Conservation (phyloP, 2,888 invertebrate genomes). For the Teinopalpus imperialis region DNA sequence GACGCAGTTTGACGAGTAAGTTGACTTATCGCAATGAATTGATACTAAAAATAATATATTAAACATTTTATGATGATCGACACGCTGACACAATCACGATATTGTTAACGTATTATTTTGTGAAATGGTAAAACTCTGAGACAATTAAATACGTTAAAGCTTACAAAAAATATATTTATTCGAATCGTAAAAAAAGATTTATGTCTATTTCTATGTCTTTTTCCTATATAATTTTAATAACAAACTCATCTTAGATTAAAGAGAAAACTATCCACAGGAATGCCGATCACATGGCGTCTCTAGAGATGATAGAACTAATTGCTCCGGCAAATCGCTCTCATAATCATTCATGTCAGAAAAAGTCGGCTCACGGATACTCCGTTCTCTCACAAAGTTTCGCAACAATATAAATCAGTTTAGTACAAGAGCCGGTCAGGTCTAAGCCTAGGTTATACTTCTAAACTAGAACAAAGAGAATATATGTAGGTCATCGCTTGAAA, state of each 20-base stretch:
- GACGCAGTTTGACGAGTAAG: not conserved
- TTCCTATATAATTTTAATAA: too few relatives aligned
- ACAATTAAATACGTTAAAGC: too few relatives aligned
- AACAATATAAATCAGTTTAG: not conserved
- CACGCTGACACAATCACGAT: too few relatives aligned
- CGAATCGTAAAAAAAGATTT: too few relatives aligned
- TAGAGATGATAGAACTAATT: not conserved
- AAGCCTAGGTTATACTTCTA: constrained; percentile 32
- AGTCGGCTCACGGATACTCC: constrained; percentile 2
- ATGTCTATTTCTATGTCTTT: too few relatives aligned
- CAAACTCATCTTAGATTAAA: too few relatives aligned
- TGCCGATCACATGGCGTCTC: too few relatives aligned
- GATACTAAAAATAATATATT: constrained; percentile 11
- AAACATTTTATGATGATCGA: not conserved
- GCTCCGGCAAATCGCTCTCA: constrained; percentile 3
- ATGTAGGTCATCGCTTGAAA: constrained; percentile 43
- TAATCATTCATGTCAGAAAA: constrained; percentile 18
- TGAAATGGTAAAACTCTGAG: not conserved
- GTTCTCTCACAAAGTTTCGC: not conserved
- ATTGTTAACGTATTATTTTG: too few relatives aligned
- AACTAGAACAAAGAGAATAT: constrained; percentile 32
- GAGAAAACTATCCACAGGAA: too few relatives aligned
- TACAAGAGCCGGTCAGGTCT: constrained; percentile 19
- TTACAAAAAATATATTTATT: too few relatives aligned
- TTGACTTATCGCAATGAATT: constrained; percentile 5